Base-by-base conservation (phyloP, 2,113 vertebrate species). In the Leiothrix lutea region DNA sequence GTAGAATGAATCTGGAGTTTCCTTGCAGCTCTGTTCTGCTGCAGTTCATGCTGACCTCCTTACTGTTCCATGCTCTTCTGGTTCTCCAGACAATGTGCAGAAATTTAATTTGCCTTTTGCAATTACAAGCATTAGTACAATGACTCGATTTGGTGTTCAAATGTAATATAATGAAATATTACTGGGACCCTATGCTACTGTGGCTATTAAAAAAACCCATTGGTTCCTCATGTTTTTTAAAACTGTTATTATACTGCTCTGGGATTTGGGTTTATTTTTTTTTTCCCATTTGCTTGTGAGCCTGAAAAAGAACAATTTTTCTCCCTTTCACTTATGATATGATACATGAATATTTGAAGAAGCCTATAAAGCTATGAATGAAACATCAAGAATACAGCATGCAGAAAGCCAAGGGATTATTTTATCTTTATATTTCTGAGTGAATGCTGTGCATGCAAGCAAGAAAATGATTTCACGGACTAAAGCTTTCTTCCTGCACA, bases 321-420 rank as follows among this genome's bases (percentile, higher is more conserved):
- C 94, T 95, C 95, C 60, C 91, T 97, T 97, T 98, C 80, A 96
- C 74, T 96, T 97, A 92, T 47, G 86, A 64, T 96, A 95, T 93
- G 75, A 96, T 86, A 93, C 82, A 96, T 95, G 94, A 98, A 97
- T 97, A 95, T 80, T 94, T 94, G 95, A 97, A 94, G 85, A 95
- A 80, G 88, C n/a, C 89, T 84, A 94, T 95, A 93, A 95, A 94
- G 83, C 67, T 90, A 86, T 95, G 97, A 97, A 97, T 79, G 70
- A 97, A 95, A 85, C 45, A 90, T 58, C 70, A 70, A 96, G 84
- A 96, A 84, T 86, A 81, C 21, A 94, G 90, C 85, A 67, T 20
- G 69, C 75, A 78, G 72, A 81, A 96, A 50, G 50, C 69, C 73
- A 79, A 56, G 48, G 90, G 94, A 93, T 54, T 69, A 65, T 94